phyloP scores from a whole-genome alignment of 2,113 vertebrate genomes.

The Pica pica region DNA sequence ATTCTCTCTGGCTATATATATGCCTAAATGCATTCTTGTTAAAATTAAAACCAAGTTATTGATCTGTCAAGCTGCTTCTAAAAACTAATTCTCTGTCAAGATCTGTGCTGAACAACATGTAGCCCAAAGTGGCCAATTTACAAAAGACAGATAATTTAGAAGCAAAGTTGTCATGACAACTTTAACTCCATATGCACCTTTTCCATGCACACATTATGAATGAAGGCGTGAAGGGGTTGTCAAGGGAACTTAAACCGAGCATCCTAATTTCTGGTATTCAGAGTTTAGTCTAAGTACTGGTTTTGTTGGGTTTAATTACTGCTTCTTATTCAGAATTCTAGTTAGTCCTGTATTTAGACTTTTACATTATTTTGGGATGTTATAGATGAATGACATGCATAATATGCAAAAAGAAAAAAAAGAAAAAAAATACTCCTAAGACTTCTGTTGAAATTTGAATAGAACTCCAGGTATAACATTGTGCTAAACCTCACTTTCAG shows the following conservation, averaged over 20 bases:
- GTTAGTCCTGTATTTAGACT: background rate
- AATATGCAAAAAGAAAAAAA: background rate
- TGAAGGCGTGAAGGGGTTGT: background rate
- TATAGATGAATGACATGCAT: background rate
- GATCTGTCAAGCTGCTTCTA: background rate
- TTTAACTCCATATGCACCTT: background rate
- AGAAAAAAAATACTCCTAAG: background rate
- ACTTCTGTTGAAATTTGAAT: background rate
- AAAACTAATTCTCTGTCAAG: background rate
- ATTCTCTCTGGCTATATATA: background rate
- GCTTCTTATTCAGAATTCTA: background rate
- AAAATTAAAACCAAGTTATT: constrained; percentile 5
- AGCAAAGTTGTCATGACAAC: constrained; percentile 51
- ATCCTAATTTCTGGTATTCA: background rate
- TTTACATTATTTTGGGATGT: background rate
- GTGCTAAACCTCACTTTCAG: background rate
- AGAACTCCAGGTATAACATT: background rate
- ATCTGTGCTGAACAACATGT: background rate
- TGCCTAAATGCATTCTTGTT: background rate
- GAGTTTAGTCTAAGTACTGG: background rate
- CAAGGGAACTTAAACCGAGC: background rate
- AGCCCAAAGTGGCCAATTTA: constrained; percentile 1
- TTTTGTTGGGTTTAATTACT: background rate
- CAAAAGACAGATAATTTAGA: background rate
- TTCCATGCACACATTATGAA: background rate